Evolutionary conservation across 2,797 vertebrate species (phyloP), one percentile per base, ranked within the genome.

Genomic region (Lagodon rhomboides): DNA sequence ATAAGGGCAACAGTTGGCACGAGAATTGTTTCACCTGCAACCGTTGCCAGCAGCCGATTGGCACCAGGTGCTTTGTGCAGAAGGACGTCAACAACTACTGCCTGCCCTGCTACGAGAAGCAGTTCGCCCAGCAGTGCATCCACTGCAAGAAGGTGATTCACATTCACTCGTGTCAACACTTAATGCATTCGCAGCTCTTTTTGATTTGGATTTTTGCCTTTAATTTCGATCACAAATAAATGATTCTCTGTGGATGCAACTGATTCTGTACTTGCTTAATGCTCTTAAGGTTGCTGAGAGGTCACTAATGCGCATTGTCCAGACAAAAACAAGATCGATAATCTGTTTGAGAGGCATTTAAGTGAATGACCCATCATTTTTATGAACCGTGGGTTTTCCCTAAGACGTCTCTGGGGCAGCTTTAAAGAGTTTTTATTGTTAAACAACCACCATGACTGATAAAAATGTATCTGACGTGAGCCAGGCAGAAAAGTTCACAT

Each of bases 1-100:
- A 99, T 65, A 98, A 96, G 88, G 97, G 96, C 64, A 97, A 94
- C 91, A 99, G 96, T 86, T 99, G 98, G 98, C 98, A 99, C 0
- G 97, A 98, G 96, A 96, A 95, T 23, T 99, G 98, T 77, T 99
- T 99, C 76, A 92, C 93, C 87, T 99, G 98, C 90, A 95, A 94
- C 68, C 95, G 82, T 70, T 99, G 98, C 91, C 97, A 97, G 84
- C 96, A 97, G 88, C 97, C 97, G 3, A 98, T 99, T 0, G 98
- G 98, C 81, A 98, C 96, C 80, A 97, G 95, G 93, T 98, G 95
- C 90, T 99, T 99, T 79, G 96, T 98, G 77, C 96, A 96, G 1
- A 98, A 97, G 89, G 97, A 99, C 1, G 85, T 80, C 76, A 94
- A 93, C 88, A 97, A 97, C 92, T 98, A 96, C 80, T 99, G 98